Base-by-base conservation (phyloP, 2,888 invertebrate species). In the Caenorhabditis panamensis region DNA sequence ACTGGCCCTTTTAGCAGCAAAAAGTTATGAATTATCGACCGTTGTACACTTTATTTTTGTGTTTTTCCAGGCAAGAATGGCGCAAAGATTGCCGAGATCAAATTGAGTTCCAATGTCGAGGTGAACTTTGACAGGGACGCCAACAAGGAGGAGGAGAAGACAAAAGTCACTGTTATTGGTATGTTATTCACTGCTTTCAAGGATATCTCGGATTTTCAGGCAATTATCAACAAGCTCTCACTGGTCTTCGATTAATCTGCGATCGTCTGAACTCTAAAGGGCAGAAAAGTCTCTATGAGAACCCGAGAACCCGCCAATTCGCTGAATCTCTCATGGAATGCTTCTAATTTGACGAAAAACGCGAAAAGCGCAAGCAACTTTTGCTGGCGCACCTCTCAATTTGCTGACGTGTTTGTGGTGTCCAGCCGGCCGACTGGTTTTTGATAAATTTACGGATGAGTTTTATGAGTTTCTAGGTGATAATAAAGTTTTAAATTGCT, bases 41-140 rank as follows among this genome's bases (percentile, higher is more conserved):
- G n/a, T n/a, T n/a, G n/a, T n/a, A n/a, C n/a, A n/a, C n/a, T n/a
- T n/a, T n/a, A n/a, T n/a, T n/a, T n/a, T n/a, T n/a, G 61, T 51
- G 58, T 66, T 53, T 36, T 66, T 58, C 47, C 68, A 78, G 77
- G 77, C 51, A 69, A 71, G 51, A 63, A 78, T 53, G 80, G 80
- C 49, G 63, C 69, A n/a, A 80, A 80, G 76, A 69, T 80, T 37
- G 69, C 75, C 31, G 75, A 80, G 59, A 80, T 80, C 63, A 79
- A 73, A 28, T 28, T 68, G 68, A 66, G 44, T 63, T 54, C 73
- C 0, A 68, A 68, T 64, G 73, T 79, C 9, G 73, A 79, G 6
- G 58, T 79, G 20, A 63, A 73, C 44, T 68, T 79, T 18, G 73
- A 79, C 9, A 66, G 44, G 2, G 37, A 6, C 16, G 41, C 49